Evolutionary conservation across 2,797 vertebrate species (phyloP).

Genomic region (Coregonus suidteri): DNA sequence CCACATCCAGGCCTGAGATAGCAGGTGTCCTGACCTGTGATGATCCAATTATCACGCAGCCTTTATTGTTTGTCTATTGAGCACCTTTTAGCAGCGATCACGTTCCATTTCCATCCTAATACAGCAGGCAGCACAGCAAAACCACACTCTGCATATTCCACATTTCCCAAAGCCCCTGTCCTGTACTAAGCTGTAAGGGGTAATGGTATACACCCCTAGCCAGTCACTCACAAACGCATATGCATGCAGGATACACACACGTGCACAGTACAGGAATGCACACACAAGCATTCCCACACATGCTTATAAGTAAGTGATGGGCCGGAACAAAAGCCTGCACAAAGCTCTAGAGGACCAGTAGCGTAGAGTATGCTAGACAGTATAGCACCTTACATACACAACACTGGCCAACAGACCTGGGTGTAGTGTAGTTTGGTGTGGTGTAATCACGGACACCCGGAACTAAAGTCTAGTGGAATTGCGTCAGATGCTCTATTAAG

Average conservation of each 20-base stretch:
- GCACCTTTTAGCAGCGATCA: slow-evolving; percentile 41
- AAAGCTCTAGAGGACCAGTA: too few relatives aligned
- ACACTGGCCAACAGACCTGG: too few relatives aligned
- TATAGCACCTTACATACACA: too few relatives aligned
- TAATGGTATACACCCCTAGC: neutral
- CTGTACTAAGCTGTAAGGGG: neutral
- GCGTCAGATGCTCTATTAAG: too few relatives aligned
- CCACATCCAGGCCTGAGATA: slow-evolving; percentile 22
- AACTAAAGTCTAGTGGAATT: too few relatives aligned
- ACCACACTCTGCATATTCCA: slow-evolving; percentile 9
- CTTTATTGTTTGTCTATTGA: slow-evolving; percentile 55
- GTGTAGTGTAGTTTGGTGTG: neutral
- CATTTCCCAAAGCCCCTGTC: slow-evolving; percentile 17
- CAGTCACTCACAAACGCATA: neutral
- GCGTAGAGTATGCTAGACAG: too few relatives aligned
- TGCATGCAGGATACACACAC: neutral
- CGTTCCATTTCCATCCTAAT: slow-evolving; percentile 20
- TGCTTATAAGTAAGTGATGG: neutral
- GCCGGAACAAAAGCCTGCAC: neutral
- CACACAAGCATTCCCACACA: neutral
- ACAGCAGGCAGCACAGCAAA: slow-evolving; percentile 13
- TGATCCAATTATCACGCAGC: slow-evolving; percentile 55
- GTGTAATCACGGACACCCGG: too few relatives aligned
- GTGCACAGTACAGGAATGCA: neutral
- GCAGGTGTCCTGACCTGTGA: slow-evolving; percentile 43